phyloP scores from a whole-genome alignment of 53 echinoderm and acorn worm species.

The Pentamera pediparva region DNA sequence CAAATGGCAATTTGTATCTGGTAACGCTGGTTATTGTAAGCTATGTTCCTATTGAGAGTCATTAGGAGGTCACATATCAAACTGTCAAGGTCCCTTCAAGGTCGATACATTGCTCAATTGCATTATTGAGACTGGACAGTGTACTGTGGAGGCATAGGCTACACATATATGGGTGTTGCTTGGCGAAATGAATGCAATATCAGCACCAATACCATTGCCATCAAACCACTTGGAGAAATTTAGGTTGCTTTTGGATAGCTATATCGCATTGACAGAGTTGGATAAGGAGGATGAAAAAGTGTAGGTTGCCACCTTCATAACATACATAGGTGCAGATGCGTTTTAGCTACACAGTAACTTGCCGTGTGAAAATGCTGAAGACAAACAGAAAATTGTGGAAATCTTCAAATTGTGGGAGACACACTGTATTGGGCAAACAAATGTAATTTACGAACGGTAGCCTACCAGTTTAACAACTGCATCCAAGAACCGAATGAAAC shows the following conservation, averaged over 20 bases:
- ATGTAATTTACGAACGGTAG: constrained; percentile 33
- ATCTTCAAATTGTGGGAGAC: constrained; percentile 41
- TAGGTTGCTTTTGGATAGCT: constrained; percentile 46
- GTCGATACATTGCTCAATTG: too few species aligned
- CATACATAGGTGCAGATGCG: constrained; percentile 29
- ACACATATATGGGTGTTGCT: too few species aligned
- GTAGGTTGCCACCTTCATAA: constrained; percentile 40
- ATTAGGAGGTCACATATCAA: too few species aligned
- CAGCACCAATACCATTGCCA: neutral
- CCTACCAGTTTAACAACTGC: constrained; percentile 35
- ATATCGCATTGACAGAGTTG: constrained; percentile 37
- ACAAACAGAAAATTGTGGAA: constrained; percentile 14
- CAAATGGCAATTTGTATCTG: too few species aligned
- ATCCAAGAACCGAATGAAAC: neutral
- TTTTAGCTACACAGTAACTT: constrained; percentile 37
- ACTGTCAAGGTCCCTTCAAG: too few species aligned
- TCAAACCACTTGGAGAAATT: constrained; percentile 38
- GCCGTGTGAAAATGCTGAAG: constrained; percentile 32
- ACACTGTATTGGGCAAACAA: constrained; percentile 21
- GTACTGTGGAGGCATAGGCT: too few species aligned
- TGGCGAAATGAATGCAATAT: too few species aligned
- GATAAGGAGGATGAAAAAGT: neutral
- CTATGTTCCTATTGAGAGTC: too few species aligned
- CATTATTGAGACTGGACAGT: too few species aligned
- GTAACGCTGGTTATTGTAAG: too few species aligned